phyloP scores from a whole-genome alignment of 2,113 vertebrate species.

The Pluvialis apricaria region DNA sequence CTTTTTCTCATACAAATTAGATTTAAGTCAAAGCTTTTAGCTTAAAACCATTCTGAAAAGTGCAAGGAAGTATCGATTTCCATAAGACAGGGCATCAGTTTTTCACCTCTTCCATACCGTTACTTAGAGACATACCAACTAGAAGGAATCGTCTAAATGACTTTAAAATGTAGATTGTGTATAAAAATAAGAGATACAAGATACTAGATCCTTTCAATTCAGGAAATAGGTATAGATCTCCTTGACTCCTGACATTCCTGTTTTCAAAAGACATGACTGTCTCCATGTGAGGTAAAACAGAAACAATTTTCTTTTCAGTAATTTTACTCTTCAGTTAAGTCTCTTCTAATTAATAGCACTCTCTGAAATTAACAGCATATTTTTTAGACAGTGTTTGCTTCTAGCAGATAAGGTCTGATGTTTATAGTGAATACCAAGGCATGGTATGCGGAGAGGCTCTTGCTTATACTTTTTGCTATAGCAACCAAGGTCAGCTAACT shows the following conservation, averaged over 20 bases:
- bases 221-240: neutral
- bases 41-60: neutral
- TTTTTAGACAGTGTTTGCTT: neutral
- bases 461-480: too few relatives aligned
- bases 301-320: neutral
- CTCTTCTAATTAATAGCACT: neutral
- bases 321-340: neutral
- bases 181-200: neutral
- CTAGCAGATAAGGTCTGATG: too few relatives aligned
- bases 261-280: neutral
- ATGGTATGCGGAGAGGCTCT: too few relatives aligned
- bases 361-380: neutral
- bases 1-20: slow-evolving; percentile 13
- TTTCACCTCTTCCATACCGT: neutral
- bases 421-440: too few relatives aligned
- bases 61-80: neutral
- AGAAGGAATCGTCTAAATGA: neutral
- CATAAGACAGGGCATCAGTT: neutral
- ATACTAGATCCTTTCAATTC: neutral
- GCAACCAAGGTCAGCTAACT: too few relatives aligned
- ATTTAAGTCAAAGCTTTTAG: slow-evolving; percentile 1
- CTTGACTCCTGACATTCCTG: neutral
- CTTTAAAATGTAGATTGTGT: neutral
- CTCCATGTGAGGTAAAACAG: neutral
- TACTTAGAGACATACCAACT: neutral